A percentile compares a stretch with the other conserved stretches of the same genome.
These are phyloP conservation scores for Pseudomugil tenellus DNA, from an alignment of 2,797 vertebrate species.

Conservation along the genomic window DNA sequence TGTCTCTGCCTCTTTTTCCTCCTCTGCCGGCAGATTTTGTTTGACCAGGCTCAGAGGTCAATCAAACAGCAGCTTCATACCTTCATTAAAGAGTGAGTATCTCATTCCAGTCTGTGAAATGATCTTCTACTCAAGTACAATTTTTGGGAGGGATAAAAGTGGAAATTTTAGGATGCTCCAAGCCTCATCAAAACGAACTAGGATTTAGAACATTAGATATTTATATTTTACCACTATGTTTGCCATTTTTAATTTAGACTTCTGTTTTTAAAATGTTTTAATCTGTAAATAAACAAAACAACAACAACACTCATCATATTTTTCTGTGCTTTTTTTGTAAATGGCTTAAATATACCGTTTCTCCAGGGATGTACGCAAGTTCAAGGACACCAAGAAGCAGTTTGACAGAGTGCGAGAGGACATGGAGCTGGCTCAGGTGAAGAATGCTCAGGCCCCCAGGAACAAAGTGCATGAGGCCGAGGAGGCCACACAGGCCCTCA, in stretches of 20 bases:
- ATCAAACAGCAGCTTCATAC: constrained; percentile 96
- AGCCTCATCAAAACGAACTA: background rate
- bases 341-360: background rate
- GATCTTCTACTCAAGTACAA: background rate
- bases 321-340: background rate
- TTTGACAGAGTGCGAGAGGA: constrained; percentile 95
- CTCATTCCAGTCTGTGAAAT: background rate
- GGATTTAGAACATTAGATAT: background rate
- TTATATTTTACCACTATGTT: background rate
- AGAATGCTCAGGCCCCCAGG: constrained; percentile 94
- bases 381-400: constrained; percentile 99
- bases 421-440: constrained; percentile 94
- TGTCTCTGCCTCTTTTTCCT: constrained; percentile 11
- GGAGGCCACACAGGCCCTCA: constrained; percentile 90
- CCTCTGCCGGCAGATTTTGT: constrained; percentile 87
- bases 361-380: constrained; percentile 91
- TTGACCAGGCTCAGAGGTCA: constrained; percentile 96
- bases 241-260: background rate
- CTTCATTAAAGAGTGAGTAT: constrained; percentile 97
- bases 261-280: background rate
- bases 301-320: background rate
- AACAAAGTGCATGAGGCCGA: constrained; percentile 96
- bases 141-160: background rate
- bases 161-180: background rate
- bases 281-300: background rate